A percentile compares a stretch with the other conserved stretches of the same genome.
These are phyloP conservation scores for Petroica traversi DNA, from an alignment of 2,113 vertebrate genomes.

Conservation along the genomic window DNA sequence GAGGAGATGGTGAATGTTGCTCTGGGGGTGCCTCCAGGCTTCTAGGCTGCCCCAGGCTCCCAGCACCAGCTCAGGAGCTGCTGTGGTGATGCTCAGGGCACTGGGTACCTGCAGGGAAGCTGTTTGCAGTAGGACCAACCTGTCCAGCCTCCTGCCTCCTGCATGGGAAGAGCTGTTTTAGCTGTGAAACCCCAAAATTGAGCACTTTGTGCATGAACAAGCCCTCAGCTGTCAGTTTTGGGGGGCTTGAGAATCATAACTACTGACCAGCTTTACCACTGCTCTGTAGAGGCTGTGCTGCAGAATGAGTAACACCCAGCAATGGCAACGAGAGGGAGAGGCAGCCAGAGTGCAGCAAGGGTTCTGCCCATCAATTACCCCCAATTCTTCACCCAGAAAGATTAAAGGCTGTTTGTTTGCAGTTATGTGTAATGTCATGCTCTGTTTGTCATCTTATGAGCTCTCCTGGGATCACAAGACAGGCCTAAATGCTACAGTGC, in stretches of 20 bases:
- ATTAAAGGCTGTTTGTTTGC: slow-evolving; percentile 57
- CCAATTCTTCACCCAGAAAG: slow-evolving; percentile 28
- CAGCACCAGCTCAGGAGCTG: not conserved
- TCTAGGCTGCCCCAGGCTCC: not conserved
- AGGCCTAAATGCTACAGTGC: slow-evolving; percentile 23
- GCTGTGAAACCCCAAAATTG: not conserved
- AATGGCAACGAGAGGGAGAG: not conserved
- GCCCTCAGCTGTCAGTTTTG: not conserved
- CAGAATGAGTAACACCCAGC: rapidly evolving
- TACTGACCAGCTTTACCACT: not conserved
- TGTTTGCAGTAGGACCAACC: not conserved
- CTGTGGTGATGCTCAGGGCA: not conserved
- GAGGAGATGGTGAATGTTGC: rapidly evolving
- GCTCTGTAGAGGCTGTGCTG: not conserved
- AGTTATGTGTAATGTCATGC: slow-evolving; percentile 49
- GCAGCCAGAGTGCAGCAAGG: not conserved
- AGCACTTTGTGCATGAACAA: not conserved
- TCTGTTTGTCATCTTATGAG: slow-evolving; percentile 67
- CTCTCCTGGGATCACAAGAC: slow-evolving; percentile 47
- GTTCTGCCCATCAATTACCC: slow-evolving; percentile 17
- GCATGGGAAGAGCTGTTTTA: not conserved
- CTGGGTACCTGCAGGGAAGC: not conserved
- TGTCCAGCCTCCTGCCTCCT: not conserved
- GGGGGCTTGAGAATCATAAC: not conserved
- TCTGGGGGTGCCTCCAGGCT: not conserved